Conservation (phyloP, 2,113 vertebrate species). For the Glaucomys volans region DNA sequence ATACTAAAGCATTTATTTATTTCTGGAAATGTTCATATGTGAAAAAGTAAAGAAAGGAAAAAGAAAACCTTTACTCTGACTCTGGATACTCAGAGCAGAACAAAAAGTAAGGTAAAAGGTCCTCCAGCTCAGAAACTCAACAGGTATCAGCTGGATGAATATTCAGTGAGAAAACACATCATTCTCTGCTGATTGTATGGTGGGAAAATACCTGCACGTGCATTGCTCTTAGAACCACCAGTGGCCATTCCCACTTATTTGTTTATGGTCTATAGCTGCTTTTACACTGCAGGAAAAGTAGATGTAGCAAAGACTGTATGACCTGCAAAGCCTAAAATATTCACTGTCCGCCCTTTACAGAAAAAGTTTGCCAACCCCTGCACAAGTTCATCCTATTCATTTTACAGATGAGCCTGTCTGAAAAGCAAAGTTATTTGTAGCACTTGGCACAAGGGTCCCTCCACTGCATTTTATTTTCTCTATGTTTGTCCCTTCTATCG, state of each 20-base stretch:
- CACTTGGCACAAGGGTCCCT: not conserved
- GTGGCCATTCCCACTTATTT: not conserved
- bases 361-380: not conserved
- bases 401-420: not conserved
- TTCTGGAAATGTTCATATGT: slow-evolving; percentile 55
- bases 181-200: not conserved
- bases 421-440: not conserved
- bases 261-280: not conserved
- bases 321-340: not conserved
- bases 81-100: not conserved
- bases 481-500: not conserved
- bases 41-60: not conserved
- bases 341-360: not conserved
- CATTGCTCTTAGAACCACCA: not conserved
- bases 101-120: not conserved
- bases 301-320: not conserved
- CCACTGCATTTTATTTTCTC: not conserved
- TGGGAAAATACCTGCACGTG: not conserved
- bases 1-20: slow-evolving; percentile 31
- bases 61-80: not conserved
- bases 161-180: not conserved
- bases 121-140: not conserved
- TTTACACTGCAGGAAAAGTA: not conserved
- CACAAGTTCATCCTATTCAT: not conserved
- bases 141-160: not conserved